Conservation (phyloP, 2,113 vertebrate species). For the Rhinoptilus africanus region DNA sequence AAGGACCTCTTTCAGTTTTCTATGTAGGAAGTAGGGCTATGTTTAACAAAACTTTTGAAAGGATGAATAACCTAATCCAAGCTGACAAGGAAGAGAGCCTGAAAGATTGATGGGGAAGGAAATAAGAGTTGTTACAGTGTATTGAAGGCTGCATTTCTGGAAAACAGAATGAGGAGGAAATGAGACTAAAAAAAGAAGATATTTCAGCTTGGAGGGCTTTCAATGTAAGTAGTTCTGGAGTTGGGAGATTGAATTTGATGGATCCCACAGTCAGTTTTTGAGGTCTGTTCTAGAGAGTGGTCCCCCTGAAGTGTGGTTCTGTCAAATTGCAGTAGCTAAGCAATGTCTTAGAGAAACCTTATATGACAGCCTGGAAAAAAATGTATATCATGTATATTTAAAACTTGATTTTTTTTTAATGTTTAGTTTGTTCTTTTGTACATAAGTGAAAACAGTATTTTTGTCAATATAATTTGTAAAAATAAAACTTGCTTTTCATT, state of each 20-base stretch:
- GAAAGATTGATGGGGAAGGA: background rate
- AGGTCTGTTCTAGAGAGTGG: background rate
- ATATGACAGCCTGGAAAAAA: background rate
- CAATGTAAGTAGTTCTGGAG: background rate
- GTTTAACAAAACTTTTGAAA: background rate
- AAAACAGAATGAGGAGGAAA: background rate
- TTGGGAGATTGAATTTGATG: background rate
- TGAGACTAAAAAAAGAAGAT: background rate
- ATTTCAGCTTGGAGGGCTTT: background rate
- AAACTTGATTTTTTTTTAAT: background rate
- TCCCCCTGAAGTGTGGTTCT: background rate
- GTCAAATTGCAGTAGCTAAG: background rate
- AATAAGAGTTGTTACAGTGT: background rate
- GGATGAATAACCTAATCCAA: background rate
- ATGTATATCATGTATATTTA: background rate
- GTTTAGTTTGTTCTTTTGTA: background rate
- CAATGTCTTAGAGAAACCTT: background rate
- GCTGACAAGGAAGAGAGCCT: background rate
- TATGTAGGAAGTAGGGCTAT: background rate
- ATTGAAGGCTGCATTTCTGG: background rate
- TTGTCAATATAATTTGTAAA: background rate
- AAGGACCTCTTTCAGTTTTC: background rate
- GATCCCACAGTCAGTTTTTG: background rate
- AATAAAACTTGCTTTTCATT: background rate
- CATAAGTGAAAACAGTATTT: background rate